These are phyloP conservation scores for Agrochola litura DNA, from an alignment of 2,888 invertebrate species.

Conservation along the genomic window DNA sequence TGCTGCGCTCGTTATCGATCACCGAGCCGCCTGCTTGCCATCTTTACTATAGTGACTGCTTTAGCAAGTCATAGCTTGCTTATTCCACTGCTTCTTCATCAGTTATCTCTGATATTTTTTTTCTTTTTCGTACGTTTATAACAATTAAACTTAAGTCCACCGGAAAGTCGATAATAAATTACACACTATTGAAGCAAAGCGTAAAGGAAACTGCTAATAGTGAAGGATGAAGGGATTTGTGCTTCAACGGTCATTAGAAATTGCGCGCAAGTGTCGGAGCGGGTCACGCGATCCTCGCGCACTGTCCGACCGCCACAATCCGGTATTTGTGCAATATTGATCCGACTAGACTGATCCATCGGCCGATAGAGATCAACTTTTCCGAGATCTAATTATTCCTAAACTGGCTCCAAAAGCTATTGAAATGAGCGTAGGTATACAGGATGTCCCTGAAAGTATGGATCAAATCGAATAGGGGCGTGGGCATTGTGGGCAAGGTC, in stretches of 20 bases:
- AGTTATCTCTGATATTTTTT: no score
- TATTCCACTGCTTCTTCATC: not conserved
- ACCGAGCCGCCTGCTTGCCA: not conserved
- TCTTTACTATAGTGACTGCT: not conserved
- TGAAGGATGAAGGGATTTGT: conserved; percentile 36
- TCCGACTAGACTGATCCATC: not conserved
- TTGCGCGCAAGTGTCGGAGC: conserved; percentile 20
- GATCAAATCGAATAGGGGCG: no score
- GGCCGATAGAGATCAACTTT: not conserved
- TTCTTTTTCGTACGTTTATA: not conserved
- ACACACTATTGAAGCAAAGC: conserved; percentile 8
- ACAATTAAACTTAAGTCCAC: not conserved
- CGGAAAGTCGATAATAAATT: conserved; percentile 29
- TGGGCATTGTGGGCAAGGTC: no score
- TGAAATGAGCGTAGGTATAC: not conserved
- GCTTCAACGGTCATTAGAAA: conserved; percentile 28
- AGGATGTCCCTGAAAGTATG: no score
- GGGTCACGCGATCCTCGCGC: conserved; percentile 14
- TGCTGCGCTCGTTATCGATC: not conserved
- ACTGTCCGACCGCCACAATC: not conserved
- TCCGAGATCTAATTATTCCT: not conserved
- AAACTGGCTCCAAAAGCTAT: not conserved
- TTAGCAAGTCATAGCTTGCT: not conserved
- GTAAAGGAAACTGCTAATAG: conserved; percentile 41
- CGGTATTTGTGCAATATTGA: not conserved